These are phyloP conservation scores for Austrofundulus limnaeus DNA, from an alignment of 2,113 vertebrate species.

Conservation along the genomic window DNA sequence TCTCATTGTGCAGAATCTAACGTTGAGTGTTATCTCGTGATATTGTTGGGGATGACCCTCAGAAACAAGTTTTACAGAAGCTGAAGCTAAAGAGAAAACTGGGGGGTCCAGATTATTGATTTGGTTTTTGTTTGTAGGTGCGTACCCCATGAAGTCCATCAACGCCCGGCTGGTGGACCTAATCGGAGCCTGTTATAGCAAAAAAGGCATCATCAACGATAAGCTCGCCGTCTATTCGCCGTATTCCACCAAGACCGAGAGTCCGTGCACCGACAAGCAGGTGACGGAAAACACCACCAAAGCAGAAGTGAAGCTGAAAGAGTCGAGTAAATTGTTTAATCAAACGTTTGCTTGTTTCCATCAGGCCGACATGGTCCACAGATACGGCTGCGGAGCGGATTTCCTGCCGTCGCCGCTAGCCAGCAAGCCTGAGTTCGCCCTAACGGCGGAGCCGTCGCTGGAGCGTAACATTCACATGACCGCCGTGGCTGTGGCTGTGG, in stretches of 20 bases:
- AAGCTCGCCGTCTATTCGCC: slow-evolving; percentile 83
- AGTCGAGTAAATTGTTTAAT: too few relatives aligned
- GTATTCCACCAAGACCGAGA: slow-evolving; percentile 72
- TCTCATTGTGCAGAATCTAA: neutral
- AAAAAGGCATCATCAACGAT: slow-evolving; percentile 45
- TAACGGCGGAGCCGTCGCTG: slow-evolving; percentile 46
- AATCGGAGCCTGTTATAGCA: slow-evolving; percentile 84
- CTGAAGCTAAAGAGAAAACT: too few relatives aligned
- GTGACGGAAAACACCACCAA: slow-evolving; percentile 29
- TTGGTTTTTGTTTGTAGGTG: slow-evolving; percentile 50
- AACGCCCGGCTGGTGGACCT: slow-evolving; percentile 82
- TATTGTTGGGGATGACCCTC: neutral
- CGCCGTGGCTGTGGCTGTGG: slow-evolving; percentile 84
- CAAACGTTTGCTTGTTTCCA: neutral
- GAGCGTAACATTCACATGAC: slow-evolving; percentile 79
- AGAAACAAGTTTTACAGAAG: too few relatives aligned
- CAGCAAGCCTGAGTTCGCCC: slow-evolving; percentile 77
- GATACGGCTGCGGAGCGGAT: slow-evolving; percentile 86
- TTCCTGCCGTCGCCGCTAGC: slow-evolving; percentile 92
- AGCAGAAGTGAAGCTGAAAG: neutral
- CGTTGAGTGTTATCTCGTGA: too few relatives aligned
- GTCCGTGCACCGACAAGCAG: slow-evolving; percentile 55
- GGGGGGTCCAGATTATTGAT: neutral
- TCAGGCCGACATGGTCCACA: slow-evolving; percentile 35
- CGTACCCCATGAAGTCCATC: slow-evolving; percentile 84